phyloP scores from a whole-genome alignment of 2,888 invertebrate species.

The Chydorus sphaericus region DNA sequence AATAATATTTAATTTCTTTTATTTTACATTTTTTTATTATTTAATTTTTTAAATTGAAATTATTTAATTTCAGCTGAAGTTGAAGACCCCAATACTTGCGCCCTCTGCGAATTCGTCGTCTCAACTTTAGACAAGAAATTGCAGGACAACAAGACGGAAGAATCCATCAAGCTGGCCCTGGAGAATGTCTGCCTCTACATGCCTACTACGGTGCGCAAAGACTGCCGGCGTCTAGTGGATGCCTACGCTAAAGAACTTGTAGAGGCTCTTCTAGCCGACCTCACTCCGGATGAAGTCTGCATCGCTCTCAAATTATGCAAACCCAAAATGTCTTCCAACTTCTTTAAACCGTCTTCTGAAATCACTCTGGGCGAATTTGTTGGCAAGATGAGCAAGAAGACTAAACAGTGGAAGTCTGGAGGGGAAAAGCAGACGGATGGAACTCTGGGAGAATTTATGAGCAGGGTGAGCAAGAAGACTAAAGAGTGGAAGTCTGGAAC shows the following conservation, averaged over 20 bases:
- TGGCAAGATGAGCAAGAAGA: too few species aligned
- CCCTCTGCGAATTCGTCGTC: conserved; percentile 69
- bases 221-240: conserved; percentile 62
- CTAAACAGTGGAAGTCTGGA: too few species aligned
- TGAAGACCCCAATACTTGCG: conserved; percentile 40
- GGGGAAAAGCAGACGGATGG: too few species aligned
- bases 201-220: conserved; percentile 41
- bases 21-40: conserved; percentile 2
- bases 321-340: conserved; percentile 2
- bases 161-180: conserved; percentile 49
- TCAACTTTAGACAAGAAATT: conserved; percentile 55
- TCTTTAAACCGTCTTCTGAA: background rate
- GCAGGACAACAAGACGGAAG: conserved; percentile 59
- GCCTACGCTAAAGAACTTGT: conserved; percentile 59
- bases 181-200: conserved; percentile 53
- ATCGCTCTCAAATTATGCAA: conserved; percentile 57
- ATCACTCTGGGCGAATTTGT: background rate
- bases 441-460: background rate
- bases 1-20: background rate
- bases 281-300: conserved; percentile 61
- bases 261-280: conserved; percentile 60
- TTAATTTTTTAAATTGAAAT: conserved; percentile 5
- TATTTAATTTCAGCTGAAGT: conserved; percentile 15
- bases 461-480: background rate
- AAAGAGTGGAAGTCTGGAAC: too few species aligned